These are phyloP conservation scores for Thalassarche chlororhynchos DNA, from an alignment of 2,113 vertebrate genomes.

Conservation along the genomic window DNA sequence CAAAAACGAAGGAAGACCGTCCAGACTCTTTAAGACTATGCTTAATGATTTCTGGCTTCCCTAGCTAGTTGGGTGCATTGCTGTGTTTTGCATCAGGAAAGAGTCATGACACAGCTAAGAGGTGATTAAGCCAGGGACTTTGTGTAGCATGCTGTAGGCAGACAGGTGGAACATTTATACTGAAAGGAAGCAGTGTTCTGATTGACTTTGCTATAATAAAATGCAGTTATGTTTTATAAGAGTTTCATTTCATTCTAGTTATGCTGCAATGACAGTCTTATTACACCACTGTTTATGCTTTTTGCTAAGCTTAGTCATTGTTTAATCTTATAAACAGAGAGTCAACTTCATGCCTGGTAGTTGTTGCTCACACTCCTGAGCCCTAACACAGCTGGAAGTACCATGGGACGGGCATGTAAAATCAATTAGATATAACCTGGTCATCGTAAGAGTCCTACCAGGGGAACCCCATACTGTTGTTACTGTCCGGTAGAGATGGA, in stretches of 20 bases:
- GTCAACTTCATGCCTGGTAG: not conserved
- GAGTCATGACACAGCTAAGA: not conserved
- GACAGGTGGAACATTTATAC: not conserved
- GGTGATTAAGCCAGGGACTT: not conserved
- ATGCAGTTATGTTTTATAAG: slow-evolving; percentile 14
- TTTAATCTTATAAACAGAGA: slow-evolving; percentile 39
- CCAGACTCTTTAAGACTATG: not conserved
- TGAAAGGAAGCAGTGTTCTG: slow-evolving; percentile 1
- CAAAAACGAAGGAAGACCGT: not conserved
- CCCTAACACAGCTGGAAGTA: not conserved
- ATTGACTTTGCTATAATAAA: slow-evolving; percentile 1
- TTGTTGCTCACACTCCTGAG: not conserved
- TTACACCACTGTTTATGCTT: slow-evolving; percentile 5
- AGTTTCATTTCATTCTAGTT: slow-evolving; percentile 35
- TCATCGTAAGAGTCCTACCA: not conserved
- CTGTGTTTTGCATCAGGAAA: not conserved
- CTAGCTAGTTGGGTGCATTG: not conserved
- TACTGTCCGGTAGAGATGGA: not conserved
- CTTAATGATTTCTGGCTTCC: not conserved
- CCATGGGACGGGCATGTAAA: not conserved
- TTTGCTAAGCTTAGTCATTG: slow-evolving; percentile 51
- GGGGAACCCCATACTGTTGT: not conserved
- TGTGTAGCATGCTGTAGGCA: not conserved
- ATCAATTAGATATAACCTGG: not conserved
- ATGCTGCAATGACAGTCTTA: not conserved